Base-by-base conservation (phyloP, 2,888 invertebrate genomes). In the Tipula unca region DNA sequence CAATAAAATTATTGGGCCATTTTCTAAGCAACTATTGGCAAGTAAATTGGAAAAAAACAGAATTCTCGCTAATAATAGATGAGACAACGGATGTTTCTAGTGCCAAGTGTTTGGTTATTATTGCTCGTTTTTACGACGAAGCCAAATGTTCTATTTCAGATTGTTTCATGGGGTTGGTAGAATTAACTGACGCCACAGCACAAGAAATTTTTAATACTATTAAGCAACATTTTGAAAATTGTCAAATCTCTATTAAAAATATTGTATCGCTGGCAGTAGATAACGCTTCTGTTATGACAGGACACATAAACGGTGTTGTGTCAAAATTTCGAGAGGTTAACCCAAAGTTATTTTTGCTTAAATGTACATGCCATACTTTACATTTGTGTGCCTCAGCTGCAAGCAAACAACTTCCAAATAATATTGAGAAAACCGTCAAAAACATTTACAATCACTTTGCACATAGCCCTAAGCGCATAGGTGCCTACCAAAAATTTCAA, bases 201-300 rank as follows among this genome's bases (percentile, higher is more conserved):
- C 39, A 13, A 6, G 5, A 13, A 6, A 39, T 39, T 39, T 39
- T 39, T 39, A 39, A 39, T 10, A 39, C 8, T 6, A 39, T 39
- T 39, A 39, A 39, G 13, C 39, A 42, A 13, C 39, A 42, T 13
- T 14, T 42, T 13, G 39, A 42, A 0, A 3, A 42, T 13, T 42
- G 13, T 14, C 39, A 87, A 20, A 86, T 87, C 85, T 86, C 85
- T n/a, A 10, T 36, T 36, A 35, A 85, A 35, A 88, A 88, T 86
- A 86, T 88, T 48, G 87, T 88, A 29, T 88, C 87, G 2, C 87
- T 88, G 29, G 88, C 87, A 6, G 88, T 87, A 82, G 88, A 89
- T 86, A 87, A 88, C 86, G 88, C 88, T 1, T 86, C 86, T 32
- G 87, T 87, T n/a, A 88, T 89, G 88, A 88, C 87, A 87, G 88